Conservation (phyloP, 2,113 vertebrate species). For the Xiphophorus hellerii region DNA sequence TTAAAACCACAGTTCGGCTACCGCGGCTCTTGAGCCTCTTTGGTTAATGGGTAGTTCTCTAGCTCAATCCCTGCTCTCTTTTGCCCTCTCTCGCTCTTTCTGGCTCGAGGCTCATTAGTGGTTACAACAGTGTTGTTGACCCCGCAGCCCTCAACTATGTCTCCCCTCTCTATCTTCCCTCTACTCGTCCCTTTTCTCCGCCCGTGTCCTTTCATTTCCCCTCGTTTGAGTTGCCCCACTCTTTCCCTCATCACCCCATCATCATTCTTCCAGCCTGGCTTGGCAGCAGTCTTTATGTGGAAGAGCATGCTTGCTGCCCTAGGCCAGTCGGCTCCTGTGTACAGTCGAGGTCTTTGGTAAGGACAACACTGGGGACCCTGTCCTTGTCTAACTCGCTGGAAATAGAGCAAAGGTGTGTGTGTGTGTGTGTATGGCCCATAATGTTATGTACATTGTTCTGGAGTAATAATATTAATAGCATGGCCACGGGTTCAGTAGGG, state of each 20-base stretch:
- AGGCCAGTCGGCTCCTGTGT: conserved; percentile 51
- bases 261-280: conserved; percentile 70
- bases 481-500: conserved; percentile 53
- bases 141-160: conserved; percentile 34
- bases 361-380: conserved; percentile 74
- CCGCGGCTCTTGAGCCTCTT: background rate
- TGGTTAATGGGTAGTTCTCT: conserved; percentile 26
- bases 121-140: conserved; percentile 58
- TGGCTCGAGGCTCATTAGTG: conserved; percentile 63
- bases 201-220: conserved; percentile 27
- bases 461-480: conserved; percentile 57
- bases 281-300: conserved; percentile 44
- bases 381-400: conserved; percentile 68
- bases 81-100: conserved; percentile 11
- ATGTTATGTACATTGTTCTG: conserved; percentile 42
- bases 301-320: conserved; percentile 39
- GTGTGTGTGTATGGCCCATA: conserved; percentile 21
- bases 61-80: conserved; percentile 14
- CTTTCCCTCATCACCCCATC: conserved; percentile 62
- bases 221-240: conserved; percentile 48
- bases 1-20: conserved; percentile 28
- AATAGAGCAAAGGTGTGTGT: conserved; percentile 60
- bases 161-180: conserved; percentile 28
- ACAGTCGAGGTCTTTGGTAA: conserved; percentile 67
- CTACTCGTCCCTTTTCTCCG: conserved; percentile 4